Percentiles rank a stretch among this genome's conserved stretches.
Conservation (phyloP, 1,140 invertebrate species). For the Drosophila bocki region DNA sequence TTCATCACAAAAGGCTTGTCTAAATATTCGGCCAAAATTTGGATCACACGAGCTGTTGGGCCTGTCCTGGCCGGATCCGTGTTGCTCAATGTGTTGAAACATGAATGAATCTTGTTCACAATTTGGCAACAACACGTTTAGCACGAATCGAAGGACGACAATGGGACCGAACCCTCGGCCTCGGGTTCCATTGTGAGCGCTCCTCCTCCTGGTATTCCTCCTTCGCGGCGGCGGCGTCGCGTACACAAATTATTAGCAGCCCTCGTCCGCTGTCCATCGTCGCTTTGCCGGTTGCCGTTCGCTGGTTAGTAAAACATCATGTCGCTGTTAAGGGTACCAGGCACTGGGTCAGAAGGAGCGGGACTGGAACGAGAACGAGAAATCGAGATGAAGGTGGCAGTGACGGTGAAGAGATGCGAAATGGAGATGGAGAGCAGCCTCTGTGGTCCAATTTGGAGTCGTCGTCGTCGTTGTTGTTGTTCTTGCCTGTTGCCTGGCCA, state of each 20-base stretch:
- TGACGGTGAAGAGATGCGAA: not conserved
- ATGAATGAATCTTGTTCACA: conserved; percentile 83
- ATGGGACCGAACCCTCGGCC: conserved; percentile 48
- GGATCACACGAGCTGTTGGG: conserved; percentile 48
- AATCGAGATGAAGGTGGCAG: not conserved
- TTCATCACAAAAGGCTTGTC: conserved; percentile 41
- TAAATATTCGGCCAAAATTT: conserved; percentile 12
- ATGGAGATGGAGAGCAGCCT: conserved; percentile 49
- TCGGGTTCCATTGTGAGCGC: conserved; percentile 44
- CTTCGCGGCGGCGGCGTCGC: conserved; percentile 52
- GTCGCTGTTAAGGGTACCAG: conserved; percentile 75
- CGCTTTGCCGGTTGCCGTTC: conserved; percentile 40
- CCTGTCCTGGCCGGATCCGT: conserved; percentile 41
- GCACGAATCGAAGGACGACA: conserved; percentile 81
- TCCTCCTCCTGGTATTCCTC: conserved; percentile 16
- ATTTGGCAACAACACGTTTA: conserved; percentile 83
- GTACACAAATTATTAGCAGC: conserved; percentile 81
- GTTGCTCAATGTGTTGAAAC: conserved; percentile 82
- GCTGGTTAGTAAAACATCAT: conserved; percentile 82
- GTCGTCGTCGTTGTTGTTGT: conserved; percentile 6
- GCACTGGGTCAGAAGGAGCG: conserved; percentile 50
- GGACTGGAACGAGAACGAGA: not conserved
- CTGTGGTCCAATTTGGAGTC: conserved; percentile 80
- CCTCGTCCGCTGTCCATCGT: conserved; percentile 33
- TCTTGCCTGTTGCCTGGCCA: not conserved